phyloP scores from a whole-genome alignment of 2,888 invertebrate species.

The Amblyjoppa fuscipennis region DNA sequence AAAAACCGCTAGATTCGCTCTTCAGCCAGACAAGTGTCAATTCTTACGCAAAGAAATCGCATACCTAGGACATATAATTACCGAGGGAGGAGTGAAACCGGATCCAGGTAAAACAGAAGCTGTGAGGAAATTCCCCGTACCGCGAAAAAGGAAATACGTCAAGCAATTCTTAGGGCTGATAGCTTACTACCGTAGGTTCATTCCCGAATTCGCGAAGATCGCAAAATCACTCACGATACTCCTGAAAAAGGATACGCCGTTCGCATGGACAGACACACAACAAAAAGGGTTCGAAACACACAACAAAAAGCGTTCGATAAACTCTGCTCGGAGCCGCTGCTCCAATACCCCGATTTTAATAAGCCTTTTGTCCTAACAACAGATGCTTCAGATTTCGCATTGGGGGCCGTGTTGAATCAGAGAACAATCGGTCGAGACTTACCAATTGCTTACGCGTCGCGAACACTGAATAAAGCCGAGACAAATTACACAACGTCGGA shows the following conservation, averaged over 20 bases:
- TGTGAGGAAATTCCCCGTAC: slow-evolving; percentile 42
- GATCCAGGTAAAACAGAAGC: slow-evolving; percentile 42
- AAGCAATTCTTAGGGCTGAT: slow-evolving; percentile 37
- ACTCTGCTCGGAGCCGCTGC: slow-evolving; percentile 42
- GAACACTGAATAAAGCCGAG: slow-evolving; percentile 16
- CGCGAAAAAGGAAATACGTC: slow-evolving; percentile 18
- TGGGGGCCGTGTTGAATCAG: slow-evolving; percentile 70
- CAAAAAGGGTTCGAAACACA: slow-evolving; percentile 45
- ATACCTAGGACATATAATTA: slow-evolving; percentile 53
- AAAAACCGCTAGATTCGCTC: slow-evolving; percentile 11
- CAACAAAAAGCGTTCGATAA: slow-evolving; percentile 47
- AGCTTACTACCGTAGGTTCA: slow-evolving; percentile 49
- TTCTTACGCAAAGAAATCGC: slow-evolving; percentile 46
- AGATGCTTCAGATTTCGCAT: slow-evolving; percentile 69
- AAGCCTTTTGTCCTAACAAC: slow-evolving; percentile 69
- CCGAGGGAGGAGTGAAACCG: slow-evolving; percentile 34
- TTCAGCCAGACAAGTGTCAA: slow-evolving; percentile 54
- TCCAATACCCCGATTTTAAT: slow-evolving; percentile 67
- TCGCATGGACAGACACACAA: slow-evolving; percentile 40
- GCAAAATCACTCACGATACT: slow-evolving; percentile 40
- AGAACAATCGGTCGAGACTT: slow-evolving; percentile 40
- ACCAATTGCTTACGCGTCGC: slow-evolving; percentile 43
- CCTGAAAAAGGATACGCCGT: slow-evolving; percentile 28
- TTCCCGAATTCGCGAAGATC: slow-evolving; percentile 39
- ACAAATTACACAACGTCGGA: not conserved